Evolutionary conservation across 2,113 vertebrate genomes (phyloP).

Genomic region (Marcusenius ussheri): DNA sequence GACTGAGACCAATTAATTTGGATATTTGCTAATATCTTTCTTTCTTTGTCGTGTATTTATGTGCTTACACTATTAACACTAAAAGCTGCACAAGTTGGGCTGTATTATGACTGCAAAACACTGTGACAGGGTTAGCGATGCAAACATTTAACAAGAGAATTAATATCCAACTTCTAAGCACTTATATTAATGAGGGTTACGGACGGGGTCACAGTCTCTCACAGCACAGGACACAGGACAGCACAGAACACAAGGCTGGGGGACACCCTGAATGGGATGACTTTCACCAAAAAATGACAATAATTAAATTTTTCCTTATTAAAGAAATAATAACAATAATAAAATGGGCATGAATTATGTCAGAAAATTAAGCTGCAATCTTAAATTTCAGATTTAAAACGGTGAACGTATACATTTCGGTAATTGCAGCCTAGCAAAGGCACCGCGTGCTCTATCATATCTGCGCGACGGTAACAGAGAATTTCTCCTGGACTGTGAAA

Average conservation of each 20-base stretch:
- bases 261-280: neutral
- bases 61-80: neutral
- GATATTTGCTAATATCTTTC: neutral
- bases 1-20: neutral
- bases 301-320: neutral
- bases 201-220: neutral
- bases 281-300: neutral
- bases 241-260: neutral
- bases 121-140: neutral
- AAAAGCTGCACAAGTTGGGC: neutral
- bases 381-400: neutral
- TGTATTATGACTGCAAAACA: neutral
- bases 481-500: constrained; percentile 33
- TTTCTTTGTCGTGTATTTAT: neutral
- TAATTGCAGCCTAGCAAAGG: neutral
- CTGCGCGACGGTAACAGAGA: constrained; percentile 22
- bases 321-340: neutral
- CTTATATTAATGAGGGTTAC: neutral
- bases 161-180: neutral
- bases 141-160: neutral
- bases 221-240: neutral
- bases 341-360: neutral
- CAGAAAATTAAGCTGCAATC: neutral
- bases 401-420: neutral
- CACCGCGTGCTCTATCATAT: constrained; percentile 19